Evolutionary conservation across 2,113 vertebrate species (phyloP).

Genomic region (Sitta europaea): DNA sequence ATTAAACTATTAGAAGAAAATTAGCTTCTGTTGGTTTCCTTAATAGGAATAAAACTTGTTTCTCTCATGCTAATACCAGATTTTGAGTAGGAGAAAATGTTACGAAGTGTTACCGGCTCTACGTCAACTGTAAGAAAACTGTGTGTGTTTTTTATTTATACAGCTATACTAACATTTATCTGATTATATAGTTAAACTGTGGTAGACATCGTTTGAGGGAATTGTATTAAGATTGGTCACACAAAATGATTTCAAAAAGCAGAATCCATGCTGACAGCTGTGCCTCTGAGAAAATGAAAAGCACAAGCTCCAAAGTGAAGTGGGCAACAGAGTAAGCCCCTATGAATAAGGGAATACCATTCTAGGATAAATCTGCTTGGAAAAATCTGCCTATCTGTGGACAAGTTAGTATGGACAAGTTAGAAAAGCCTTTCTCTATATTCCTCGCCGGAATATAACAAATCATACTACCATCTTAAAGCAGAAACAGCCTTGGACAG

Average conservation of each 20-base stretch:
- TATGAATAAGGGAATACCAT: neutral
- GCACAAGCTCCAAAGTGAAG: neutral
- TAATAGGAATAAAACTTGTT: neutral
- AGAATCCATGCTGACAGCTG: neutral
- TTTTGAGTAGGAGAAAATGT: neutral
- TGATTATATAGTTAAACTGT: neutral
- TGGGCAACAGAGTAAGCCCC: neutral
- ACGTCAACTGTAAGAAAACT: neutral
- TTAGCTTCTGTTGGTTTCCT: neutral
- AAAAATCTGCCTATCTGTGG: neutral
- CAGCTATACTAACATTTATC: neutral
- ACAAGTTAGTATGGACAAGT: neutral
- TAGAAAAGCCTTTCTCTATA: neutral
- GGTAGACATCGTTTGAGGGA: neutral
- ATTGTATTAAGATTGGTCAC: neutral
- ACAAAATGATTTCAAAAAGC: neutral
- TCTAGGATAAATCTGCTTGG: neutral
- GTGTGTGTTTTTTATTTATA: neutral
- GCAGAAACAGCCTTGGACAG: neutral
- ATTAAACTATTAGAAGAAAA: neutral
- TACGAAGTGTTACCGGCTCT: neutral
- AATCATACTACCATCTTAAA: neutral
- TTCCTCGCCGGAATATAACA: neutral
- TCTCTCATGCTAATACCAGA: neutral
- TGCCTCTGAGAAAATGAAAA: neutral